phyloP scores from a whole-genome alignment of 2,113 vertebrate species.

The Scolopax mira region DNA sequence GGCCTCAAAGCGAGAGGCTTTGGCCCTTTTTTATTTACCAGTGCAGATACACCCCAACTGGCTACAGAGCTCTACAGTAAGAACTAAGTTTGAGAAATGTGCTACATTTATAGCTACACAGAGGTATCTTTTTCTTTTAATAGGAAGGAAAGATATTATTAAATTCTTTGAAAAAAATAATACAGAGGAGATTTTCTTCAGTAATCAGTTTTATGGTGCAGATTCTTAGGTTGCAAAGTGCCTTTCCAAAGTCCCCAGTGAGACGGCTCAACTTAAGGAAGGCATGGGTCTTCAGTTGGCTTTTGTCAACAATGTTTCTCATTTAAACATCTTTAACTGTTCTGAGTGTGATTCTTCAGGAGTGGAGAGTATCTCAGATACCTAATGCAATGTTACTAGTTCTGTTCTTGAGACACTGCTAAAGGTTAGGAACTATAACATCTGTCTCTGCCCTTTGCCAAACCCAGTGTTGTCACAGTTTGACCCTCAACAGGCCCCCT shows the following conservation, averaged over 20 bases:
- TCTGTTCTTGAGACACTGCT: background rate
- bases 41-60: background rate
- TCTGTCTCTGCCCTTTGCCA: background rate
- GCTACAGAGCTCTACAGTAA: background rate
- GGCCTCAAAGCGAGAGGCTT: background rate
- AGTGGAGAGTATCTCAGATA: background rate
- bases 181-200: background rate
- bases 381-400: rapidly evolving
- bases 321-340: background rate
- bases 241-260: background rate
- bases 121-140: background rate
- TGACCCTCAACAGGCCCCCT: background rate
- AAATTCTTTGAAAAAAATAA: background rate
- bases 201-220: background rate
- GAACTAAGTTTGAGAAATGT: background rate
- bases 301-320: background rate
- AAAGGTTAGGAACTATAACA: background rate
- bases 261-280: background rate
- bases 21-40: background rate
- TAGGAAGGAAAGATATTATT: background rate
- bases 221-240: background rate
- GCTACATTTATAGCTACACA: background rate
- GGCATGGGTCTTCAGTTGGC: background rate
- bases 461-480: background rate
- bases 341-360: background rate